Percentiles rank a stretch among this genome's conserved stretches.
Evolutionary conservation across 2,888 invertebrate species (phyloP).

Genomic region (Drosophila nr. perissopoda): DNA sequence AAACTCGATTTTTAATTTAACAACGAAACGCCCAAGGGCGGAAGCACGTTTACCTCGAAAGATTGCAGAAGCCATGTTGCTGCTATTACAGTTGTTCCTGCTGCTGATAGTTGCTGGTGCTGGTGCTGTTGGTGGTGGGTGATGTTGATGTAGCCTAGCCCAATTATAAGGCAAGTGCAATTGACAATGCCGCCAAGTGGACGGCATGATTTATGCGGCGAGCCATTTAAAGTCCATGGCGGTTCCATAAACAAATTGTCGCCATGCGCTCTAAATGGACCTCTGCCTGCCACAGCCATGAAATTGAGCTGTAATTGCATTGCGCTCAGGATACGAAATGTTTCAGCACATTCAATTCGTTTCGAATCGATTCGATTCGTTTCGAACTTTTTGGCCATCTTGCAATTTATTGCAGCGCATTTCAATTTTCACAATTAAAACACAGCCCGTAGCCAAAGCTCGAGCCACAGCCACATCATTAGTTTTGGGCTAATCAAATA

Average conservation of each 20-base stretch:
- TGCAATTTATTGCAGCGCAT: conserved; percentile 74
- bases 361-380: not conserved
- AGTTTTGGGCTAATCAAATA: conserved; percentile 70
- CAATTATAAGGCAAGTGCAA: conserved; percentile 73
- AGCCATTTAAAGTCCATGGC: conserved; percentile 81
- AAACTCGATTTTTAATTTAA: conserved; percentile 36
- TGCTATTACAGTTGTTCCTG: conserved; percentile 17
- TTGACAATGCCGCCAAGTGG: conserved; percentile 65
- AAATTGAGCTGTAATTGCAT: conserved; percentile 79
- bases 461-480: conserved; percentile 68
- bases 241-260: conserved; percentile 83
- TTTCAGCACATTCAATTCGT: conserved; percentile 21
- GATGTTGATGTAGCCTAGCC: conserved; percentile 51
- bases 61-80: conserved; percentile 29
- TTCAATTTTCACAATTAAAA: conserved; percentile 79
- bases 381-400: conserved; percentile 68
- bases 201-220: conserved; percentile 74
- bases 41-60: conserved; percentile 50
- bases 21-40: conserved; percentile 46
- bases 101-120: conserved; percentile 8
- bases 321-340: conserved; percentile 63
- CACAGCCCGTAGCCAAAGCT: conserved; percentile 41
- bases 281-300: conserved; percentile 60
- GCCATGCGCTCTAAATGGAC: conserved; percentile 74
- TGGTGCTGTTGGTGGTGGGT: conserved; percentile 40